Percentiles rank a stretch among this genome's conserved stretches.
phyloP scores from a whole-genome alignment of 2,113 vertebrate species.

The Rhinopithecus roxellana region DNA sequence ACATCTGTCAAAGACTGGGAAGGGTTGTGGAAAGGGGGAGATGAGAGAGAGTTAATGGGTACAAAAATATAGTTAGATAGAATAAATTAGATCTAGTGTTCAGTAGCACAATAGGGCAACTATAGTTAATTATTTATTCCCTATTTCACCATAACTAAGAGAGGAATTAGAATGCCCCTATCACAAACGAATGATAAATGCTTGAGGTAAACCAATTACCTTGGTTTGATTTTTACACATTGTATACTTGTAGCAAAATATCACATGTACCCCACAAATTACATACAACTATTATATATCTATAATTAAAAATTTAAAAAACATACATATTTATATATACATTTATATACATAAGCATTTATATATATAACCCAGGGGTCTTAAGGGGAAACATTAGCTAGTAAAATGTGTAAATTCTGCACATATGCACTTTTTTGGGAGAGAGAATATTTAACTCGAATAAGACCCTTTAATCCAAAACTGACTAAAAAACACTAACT shows the following conservation, averaged over 20 bases:
- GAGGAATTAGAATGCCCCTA: neutral
- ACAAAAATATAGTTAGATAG: neutral
- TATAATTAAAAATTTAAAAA: neutral
- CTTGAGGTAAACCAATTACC: neutral
- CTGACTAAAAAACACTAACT: slow-evolving; percentile 36
- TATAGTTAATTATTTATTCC: neutral
- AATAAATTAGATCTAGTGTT: neutral
- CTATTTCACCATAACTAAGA: neutral
- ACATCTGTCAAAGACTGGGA: neutral
- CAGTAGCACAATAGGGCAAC: neutral
- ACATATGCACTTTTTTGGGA: neutral
- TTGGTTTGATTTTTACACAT: neutral
- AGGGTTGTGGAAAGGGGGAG: neutral
- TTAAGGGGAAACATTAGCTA: neutral
- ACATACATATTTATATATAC: no score
- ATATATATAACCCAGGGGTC: neutral
- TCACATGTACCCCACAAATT: neutral
- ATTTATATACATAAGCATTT: neutral
- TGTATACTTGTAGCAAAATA: neutral
- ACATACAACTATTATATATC: neutral
- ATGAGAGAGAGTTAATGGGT: neutral
- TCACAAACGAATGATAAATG: neutral
- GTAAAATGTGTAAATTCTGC: neutral
- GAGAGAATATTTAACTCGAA: neutral
- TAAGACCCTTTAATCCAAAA: neutral